These are phyloP conservation scores for Felis chaus DNA, from an alignment of 2,113 vertebrate genomes.

Conservation along the genomic window DNA sequence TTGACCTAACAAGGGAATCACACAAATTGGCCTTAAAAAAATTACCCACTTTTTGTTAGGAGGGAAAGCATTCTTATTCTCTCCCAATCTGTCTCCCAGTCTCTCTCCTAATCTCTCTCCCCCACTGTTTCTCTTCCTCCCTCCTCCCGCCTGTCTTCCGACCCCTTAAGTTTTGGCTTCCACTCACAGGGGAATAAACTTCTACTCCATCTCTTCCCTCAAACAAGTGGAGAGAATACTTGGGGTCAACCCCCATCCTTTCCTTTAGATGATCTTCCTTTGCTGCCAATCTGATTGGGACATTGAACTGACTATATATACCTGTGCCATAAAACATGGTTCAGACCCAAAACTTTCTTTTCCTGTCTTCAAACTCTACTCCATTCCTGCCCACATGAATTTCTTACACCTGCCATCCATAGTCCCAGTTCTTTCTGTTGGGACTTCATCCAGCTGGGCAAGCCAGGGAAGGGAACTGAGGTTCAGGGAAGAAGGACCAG, in stretches of 20 bases:
- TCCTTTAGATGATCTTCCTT: neutral
- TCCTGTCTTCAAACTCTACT: neutral
- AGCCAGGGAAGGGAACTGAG: neutral
- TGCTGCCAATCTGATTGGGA: neutral
- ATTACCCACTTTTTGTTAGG: neutral
- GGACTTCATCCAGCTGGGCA: neutral
- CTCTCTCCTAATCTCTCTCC: too few species aligned
- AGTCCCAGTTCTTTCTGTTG: neutral
- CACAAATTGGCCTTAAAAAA: neutral
- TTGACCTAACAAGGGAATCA: neutral
- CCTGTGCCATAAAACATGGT: neutral
- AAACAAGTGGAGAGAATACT: neutral
- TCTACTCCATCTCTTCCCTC: neutral
- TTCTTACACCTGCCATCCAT: neutral
- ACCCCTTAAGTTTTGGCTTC: neutral
- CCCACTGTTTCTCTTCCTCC: rapidly evolving
- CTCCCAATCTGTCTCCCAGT: neutral
- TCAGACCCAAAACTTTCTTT: neutral
- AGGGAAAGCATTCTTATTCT: neutral
- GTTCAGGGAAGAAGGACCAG: neutral
- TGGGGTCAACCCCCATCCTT: neutral
- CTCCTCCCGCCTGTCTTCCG: neutral
- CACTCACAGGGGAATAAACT: neutral
- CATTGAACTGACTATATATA: neutral
- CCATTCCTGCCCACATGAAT: neutral